Evolutionary conservation across 1,140 invertebrate species (phyloP).

Genomic region (Hestina assimilis): DNA sequence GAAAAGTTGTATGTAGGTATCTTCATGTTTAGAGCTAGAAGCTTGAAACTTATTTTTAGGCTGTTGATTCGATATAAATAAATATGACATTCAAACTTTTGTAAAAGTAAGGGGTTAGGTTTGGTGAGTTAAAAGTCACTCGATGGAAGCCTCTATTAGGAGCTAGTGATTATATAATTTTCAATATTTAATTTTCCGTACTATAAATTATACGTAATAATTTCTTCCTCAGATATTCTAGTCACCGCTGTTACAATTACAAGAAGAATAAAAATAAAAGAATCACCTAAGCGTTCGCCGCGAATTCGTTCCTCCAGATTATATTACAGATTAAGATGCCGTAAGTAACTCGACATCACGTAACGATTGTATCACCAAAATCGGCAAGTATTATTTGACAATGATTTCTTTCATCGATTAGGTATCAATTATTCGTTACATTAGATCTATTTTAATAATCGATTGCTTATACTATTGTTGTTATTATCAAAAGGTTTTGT

Average conservation of each 20-base stretch:
- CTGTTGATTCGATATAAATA: no score
- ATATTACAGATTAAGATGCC: conserved; percentile 29
- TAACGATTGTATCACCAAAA: conserved; percentile 18
- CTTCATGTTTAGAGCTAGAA: no score
- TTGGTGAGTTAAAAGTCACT: no score
- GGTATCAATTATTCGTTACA: conserved; percentile 28
- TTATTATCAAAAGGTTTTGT: background rate
- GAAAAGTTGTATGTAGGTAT: no score
- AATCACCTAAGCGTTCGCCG: conserved; percentile 15
- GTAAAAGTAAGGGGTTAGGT: no score
- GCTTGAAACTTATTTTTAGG: no score
- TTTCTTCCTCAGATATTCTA: background rate
- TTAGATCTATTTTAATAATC: background rate
- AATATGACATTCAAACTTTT: no score
- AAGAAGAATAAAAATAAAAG: conserved; percentile 1
- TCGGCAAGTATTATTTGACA: conserved; percentile 26
- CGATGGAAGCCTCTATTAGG: no score
- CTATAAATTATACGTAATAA: background rate
- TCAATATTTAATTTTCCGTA: background rate
- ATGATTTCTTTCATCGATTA: conserved; percentile 32
- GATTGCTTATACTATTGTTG: background rate
- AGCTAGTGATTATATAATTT: no score
- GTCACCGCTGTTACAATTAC: background rate
- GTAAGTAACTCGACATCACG: conserved; percentile 33
- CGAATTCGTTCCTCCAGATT: conserved; percentile 41